Percentiles rank a stretch among this genome's conserved stretches.
Conservation (phyloP, 2,113 vertebrate species). For the Colius striatus region DNA sequence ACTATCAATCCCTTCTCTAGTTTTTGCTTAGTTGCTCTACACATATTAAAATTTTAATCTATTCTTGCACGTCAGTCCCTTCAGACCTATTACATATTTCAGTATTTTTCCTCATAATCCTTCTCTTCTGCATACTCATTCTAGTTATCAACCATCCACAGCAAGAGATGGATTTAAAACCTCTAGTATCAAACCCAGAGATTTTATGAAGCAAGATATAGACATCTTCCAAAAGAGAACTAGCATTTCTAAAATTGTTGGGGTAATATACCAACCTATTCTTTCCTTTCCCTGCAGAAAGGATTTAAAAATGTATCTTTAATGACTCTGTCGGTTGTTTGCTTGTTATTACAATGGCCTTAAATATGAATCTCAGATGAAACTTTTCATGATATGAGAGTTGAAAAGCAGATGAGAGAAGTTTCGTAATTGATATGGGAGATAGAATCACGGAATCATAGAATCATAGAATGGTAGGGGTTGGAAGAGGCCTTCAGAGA, state of each 20-base stretch:
- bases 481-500: no score
- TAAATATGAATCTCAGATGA: background rate
- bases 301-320: background rate
- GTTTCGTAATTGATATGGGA: background rate
- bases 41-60: constrained; percentile 64
- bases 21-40: constrained; percentile 46
- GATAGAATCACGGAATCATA: background rate
- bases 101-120: constrained; percentile 32
- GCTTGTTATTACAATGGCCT: background rate
- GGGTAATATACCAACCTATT: background rate
- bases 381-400: background rate
- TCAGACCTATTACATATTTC: constrained; percentile 27
- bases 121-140: background rate
- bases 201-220: background rate
- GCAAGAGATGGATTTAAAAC: background rate
- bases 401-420: background rate
- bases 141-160: background rate
- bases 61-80: constrained; percentile 30
- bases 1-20: constrained; percentile 29
- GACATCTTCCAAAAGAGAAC: background rate
- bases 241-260: background rate
- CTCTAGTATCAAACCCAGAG: background rate
- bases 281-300: background rate
- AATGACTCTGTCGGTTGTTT: background rate
- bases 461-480: no score